Conservation (phyloP, 2,888 invertebrate species). For the Trypoxylon attenuatum region DNA sequence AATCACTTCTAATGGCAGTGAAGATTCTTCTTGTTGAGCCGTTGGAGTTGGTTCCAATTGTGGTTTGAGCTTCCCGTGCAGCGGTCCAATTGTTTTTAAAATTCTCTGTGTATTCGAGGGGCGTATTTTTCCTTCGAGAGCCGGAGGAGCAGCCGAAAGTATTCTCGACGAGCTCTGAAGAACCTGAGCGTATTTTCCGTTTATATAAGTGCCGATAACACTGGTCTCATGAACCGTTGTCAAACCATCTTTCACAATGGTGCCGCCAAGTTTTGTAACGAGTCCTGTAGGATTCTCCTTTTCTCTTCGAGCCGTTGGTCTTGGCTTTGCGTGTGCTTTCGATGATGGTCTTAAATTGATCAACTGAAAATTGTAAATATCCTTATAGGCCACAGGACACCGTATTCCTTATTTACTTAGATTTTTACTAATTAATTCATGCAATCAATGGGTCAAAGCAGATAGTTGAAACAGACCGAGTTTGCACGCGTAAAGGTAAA, state of each 20-base stretch:
- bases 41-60: slow-evolving; percentile 82
- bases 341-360: slow-evolving; percentile 86
- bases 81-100: slow-evolving; percentile 85
- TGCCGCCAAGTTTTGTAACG: slow-evolving; percentile 89
- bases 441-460: background rate
- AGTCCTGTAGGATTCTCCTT: slow-evolving; percentile 85
- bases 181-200: slow-evolving; percentile 91
- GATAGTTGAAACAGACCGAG: background rate
- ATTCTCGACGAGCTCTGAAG: slow-evolving; percentile 88
- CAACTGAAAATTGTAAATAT: slow-evolving; percentile 70
- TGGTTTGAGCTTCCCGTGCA: slow-evolving; percentile 72
- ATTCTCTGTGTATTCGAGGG: slow-evolving; percentile 82
- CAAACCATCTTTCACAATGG: slow-evolving; percentile 86
- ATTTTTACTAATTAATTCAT: background rate
- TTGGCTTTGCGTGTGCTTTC: slow-evolving; percentile 76
- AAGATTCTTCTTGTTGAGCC: slow-evolving; percentile 78
- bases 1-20: slow-evolving; percentile 77
- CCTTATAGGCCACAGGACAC: too few species aligned
- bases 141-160: slow-evolving; percentile 62
- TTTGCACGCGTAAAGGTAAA: too few species aligned
- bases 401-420: background rate
- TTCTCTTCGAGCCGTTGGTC: slow-evolving; percentile 76
- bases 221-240: slow-evolving; percentile 92
- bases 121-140: slow-evolving; percentile 79
- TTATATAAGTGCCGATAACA: slow-evolving; percentile 91